Evolutionary conservation across 2,888 invertebrate genomes (phyloP), one percentile per base, ranked within the genome.

Genomic region (Mantis religiosa): DNA sequence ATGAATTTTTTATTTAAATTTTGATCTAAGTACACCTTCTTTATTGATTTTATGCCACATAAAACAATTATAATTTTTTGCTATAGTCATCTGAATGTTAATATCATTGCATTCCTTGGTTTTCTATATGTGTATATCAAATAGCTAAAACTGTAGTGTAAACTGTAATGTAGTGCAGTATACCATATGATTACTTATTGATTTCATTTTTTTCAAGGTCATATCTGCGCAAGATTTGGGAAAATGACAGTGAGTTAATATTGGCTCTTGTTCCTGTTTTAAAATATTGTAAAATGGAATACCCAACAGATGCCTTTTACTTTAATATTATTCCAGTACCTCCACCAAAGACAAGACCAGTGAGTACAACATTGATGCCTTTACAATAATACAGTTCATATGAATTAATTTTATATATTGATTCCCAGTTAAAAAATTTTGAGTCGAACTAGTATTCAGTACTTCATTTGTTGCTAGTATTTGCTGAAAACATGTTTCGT

Each of bases 271-370:
- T 96, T 89, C 97, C 98, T 0, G 94, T 97, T 85, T 93, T 98
- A 0, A 94, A 93, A 90, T 91, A 93, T 89, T 91, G 95, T 8
- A 93, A 93, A 1, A 91, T 92, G 0, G 93, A 94, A 89, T 93
- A 95, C 91, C 96, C 97, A 0, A 96, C 97, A 0, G 98, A 99
- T 93, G 92, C 97, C 88, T 97, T 99, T 92, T 99, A 98, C 92
- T 95, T 98, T 92, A 96, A 97, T 91, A 93, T 96, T 0, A 92
- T 99, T 28, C 96, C 97, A 6, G 98, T 99, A 0, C 94, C 98
- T 28, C 99, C 99, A 0, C 96, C 97, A 0, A 96, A 96, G 92
- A 96, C 97, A 15, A 94, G 99, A 91, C 99, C 99, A 7, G 95
- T 90, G 84, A 89, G 89, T 89, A 28, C 41, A 34, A 71, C 25